Conservation (phyloP, 2,797 vertebrate species). For the Hydrocynus forskahlii region DNA sequence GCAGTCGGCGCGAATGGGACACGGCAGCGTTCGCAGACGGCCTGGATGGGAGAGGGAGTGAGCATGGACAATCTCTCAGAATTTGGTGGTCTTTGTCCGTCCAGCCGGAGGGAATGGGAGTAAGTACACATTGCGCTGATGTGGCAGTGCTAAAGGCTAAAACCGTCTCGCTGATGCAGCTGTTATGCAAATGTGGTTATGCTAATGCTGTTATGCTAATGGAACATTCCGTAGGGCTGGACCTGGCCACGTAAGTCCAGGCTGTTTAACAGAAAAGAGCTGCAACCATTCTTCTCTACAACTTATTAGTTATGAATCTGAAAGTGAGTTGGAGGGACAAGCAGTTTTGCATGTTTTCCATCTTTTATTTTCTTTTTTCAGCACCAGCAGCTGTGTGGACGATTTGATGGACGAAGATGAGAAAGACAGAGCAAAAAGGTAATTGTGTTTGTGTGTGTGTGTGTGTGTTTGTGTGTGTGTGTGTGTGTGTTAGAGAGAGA, state of each 20-base stretch:
- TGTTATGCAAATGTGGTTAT: background rate
- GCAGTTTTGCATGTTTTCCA: background rate
- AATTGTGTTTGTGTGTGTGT: slow-evolving; percentile 60
- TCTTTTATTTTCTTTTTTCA: slow-evolving; percentile 55
- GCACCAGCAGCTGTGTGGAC: slow-evolving; percentile 84
- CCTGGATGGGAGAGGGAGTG: slow-evolving; percentile 80
- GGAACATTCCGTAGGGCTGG: background rate
- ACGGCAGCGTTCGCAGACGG: slow-evolving; percentile 69
- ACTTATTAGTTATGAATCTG: too few species aligned
- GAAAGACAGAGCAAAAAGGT: slow-evolving; percentile 99
- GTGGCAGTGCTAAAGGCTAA: background rate
- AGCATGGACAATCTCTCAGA: slow-evolving; percentile 84
- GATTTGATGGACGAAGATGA: slow-evolving; percentile 99
- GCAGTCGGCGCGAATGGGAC: slow-evolving; percentile 74
- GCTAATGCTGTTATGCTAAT: slow-evolving; percentile 1
- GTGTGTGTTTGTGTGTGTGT: too few species aligned
- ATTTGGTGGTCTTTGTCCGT: slow-evolving; percentile 78
- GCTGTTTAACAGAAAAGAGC: too few species aligned
- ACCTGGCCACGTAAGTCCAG: too few species aligned
- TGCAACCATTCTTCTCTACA: too few species aligned
- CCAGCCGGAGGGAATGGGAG: slow-evolving; percentile 81
- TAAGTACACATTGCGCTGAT: slow-evolving; percentile 66
- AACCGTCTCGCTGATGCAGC: background rate
- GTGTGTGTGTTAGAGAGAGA: background rate
- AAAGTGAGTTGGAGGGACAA: too few species aligned